These are phyloP conservation scores for Suncus etruscus DNA, from an alignment of 2,113 vertebrate genomes.

Conservation along the genomic window DNA sequence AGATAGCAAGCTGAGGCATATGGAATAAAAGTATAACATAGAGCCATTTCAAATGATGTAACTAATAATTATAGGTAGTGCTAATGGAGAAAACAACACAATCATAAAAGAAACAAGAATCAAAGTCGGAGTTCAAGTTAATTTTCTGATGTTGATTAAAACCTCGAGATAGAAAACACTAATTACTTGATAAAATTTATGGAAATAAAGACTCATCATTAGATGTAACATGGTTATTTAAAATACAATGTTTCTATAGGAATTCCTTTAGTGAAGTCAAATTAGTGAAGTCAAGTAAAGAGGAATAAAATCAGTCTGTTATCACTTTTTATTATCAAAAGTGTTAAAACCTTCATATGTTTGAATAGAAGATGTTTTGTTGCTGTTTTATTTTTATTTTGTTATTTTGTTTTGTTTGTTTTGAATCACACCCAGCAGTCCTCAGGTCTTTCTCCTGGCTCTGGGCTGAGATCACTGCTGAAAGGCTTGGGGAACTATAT, in stretches of 20 bases:
- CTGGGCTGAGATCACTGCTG: too few species aligned
- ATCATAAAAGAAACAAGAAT: not conserved
- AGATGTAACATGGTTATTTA: not conserved
- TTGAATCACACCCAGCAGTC: too few species aligned
- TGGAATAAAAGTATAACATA: not conserved
- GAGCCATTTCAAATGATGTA: constrained; percentile 37
- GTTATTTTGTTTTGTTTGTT: too few species aligned
- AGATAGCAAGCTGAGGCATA: constrained; percentile 16
- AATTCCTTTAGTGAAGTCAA: not conserved
- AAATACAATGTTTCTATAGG: constrained; percentile 28
- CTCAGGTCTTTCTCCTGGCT: too few species aligned
- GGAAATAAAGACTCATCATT: not conserved
- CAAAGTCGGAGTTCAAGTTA: not conserved
- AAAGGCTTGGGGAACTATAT: too few species aligned
- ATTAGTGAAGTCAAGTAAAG: constrained; percentile 22
- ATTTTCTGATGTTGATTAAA: constrained; percentile 50
- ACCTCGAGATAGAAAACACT: constrained; percentile 32
- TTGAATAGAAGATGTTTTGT: not conserved
- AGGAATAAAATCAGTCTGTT: not conserved
- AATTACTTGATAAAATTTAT: not conserved
- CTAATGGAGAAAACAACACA: not conserved
- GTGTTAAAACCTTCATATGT: not conserved
- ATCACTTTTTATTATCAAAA: not conserved
- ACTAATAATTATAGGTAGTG: constrained; percentile 31
- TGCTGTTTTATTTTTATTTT: too few species aligned